These are phyloP conservation scores for Stylophora pistillata DNA, from an alignment of 64 coral and sea anemone genomes.

Conservation along the genomic window DNA sequence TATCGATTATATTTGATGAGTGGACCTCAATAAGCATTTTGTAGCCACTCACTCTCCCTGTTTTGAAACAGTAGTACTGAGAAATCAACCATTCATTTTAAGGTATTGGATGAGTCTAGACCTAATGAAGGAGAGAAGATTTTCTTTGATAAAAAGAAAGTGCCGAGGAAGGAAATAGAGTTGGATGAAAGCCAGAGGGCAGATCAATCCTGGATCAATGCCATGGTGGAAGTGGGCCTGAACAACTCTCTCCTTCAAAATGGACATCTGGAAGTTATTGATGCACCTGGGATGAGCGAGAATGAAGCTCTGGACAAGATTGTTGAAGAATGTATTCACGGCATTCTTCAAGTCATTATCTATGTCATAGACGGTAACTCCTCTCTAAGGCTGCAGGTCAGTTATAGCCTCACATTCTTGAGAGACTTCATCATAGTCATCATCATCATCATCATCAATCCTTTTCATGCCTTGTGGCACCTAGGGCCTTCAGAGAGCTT, in stretches of 20 bases:
- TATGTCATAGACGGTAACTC: constrained; percentile 71
- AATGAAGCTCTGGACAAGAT: constrained; percentile 58
- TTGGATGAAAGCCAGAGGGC: constrained; percentile 34
- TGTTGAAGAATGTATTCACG: constrained; percentile 58
- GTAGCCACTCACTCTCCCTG: background rate
- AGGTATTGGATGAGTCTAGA: background rate
- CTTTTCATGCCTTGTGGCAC: too few relatives aligned
- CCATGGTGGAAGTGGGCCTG: constrained; percentile 55
- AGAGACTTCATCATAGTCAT: too few relatives aligned
- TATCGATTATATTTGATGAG: too few relatives aligned
- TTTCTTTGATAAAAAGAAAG: constrained; percentile 45
- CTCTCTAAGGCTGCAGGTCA: constrained; percentile 54
- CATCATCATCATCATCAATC: too few relatives aligned
- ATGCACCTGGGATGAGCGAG: constrained; percentile 68
- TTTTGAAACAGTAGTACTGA: background rate
- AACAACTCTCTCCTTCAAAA: constrained; percentile 60
- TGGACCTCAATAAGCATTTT: too few relatives aligned
- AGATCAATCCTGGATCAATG: constrained; percentile 38
- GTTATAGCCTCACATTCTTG: background rate
- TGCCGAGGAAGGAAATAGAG: constrained; percentile 47
- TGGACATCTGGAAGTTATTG: constrained; percentile 59
- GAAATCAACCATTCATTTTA: background rate
- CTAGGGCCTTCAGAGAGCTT: background rate
- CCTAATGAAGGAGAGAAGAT: background rate
- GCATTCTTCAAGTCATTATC: constrained; percentile 53